Evolutionary conservation across 2,888 invertebrate species (phyloP).

Genomic region (Apotomis capreana): DNA sequence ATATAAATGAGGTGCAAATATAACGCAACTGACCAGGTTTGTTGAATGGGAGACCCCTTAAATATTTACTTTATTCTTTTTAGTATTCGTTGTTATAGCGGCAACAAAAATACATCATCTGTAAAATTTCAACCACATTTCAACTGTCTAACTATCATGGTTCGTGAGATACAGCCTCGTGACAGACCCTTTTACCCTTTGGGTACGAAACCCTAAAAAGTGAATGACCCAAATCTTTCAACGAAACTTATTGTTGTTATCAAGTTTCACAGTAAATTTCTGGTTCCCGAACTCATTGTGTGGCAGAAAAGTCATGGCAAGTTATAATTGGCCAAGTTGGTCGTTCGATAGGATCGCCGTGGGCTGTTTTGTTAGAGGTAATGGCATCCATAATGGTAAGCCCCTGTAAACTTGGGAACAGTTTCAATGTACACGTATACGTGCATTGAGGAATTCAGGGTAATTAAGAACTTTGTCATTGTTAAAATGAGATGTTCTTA

Average conservation of each 20-base stretch:
- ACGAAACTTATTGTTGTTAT: conserved; percentile 22
- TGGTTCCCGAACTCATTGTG: conserved; percentile 22
- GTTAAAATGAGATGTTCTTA: not conserved
- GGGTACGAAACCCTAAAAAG: too few relatives aligned
- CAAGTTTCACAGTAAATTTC: conserved; percentile 46
- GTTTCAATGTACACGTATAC: too few relatives aligned
- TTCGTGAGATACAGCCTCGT: too few relatives aligned
- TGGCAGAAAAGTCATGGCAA: conserved; percentile 47
- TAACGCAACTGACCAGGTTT: too few relatives aligned
- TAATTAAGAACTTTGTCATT: not conserved
- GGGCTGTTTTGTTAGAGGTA: conserved; percentile 17
- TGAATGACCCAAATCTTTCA: not conserved
- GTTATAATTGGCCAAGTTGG: conserved; percentile 57
- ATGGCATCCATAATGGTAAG: conserved; percentile 2
- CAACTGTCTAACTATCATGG: too few relatives aligned
- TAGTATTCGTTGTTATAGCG: too few relatives aligned
- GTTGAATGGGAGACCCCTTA: too few relatives aligned
- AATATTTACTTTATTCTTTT: too few relatives aligned
- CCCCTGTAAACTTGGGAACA: conserved; percentile 12
- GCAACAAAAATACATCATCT: too few relatives aligned
- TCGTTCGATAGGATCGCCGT: conserved; percentile 17
- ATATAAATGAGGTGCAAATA: too few relatives aligned
- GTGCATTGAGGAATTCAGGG: not conserved
- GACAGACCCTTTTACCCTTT: too few relatives aligned
- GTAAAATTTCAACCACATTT: too few relatives aligned